Evolutionary conservation across 1,140 invertebrate genomes (phyloP), one percentile per base, ranked within the genome.

Genomic region (Drosophila parvula): DNA sequence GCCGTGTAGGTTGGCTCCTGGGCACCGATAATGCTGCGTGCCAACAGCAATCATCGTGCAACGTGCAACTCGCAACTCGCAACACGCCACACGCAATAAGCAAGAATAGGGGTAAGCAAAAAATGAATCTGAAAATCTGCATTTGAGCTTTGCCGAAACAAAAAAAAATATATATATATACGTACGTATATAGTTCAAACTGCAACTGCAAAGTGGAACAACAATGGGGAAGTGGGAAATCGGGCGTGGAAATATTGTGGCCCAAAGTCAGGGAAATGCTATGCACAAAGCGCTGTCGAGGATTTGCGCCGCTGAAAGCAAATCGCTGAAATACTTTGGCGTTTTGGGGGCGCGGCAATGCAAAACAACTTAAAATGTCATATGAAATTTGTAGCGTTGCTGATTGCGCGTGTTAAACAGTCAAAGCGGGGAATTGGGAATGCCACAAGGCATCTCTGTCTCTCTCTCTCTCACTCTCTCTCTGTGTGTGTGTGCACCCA

Each of bases 301-400:
- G 76, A 88, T 82, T 84, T 84, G 53, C 27, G 58, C 58, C 61
- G 59, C 45, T 78, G 76, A 78, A 78, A 78, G 74, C 76, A 78
- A 78, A 78, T 78, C 75, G 60, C 41, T 62, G 71, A 41, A 65
- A 55, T 58, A 44, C 58, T 38, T 40, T 59, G 44, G 38, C 50
- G 56, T 47, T 45, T 62, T 38, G 47, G 45, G 65, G 65, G 61
- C 71, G 43, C 53, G 69, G 83, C 79, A 79, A 88, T 86, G 83
- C 79, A 86, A 86, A 86, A 86, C 83, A 88, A 89, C 83, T 88
- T 89, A 88, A 88, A 89, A 89, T 88, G 80, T 89, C 83, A 88
- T 88, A 88, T 88, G 74, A 88, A 88, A 88, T 88, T 88, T 88
- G 83, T 88, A 80, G 84, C 83, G 80, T 50, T 79, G 84, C 83